Evolutionary conservation across 2,797 vertebrate species (phyloP).

Genomic region (Hozukius guyotensis): DNA sequence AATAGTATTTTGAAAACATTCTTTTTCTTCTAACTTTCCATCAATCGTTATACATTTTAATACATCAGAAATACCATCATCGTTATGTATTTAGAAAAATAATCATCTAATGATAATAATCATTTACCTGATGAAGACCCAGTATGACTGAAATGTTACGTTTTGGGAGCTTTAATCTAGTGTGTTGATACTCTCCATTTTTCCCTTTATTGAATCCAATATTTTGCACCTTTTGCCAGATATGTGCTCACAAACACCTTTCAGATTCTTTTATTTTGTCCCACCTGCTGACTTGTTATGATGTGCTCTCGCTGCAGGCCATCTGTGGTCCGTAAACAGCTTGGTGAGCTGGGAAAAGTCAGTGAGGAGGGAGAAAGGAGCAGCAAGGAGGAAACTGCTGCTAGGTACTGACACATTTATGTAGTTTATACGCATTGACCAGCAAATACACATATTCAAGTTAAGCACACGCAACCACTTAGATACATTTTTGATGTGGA

Average conservation of each 20-base stretch:
- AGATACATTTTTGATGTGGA: neutral
- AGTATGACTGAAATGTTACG: neutral
- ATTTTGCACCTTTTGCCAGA: neutral
- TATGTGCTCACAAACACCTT: neutral
- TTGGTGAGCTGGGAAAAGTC: conserved; percentile 84
- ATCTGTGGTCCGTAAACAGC: conserved; percentile 73
- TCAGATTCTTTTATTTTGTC: neutral
- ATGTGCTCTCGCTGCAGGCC: conserved; percentile 63
- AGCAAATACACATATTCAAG: neutral
- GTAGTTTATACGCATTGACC: neutral
- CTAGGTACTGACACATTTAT: conserved; percentile 55
- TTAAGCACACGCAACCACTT: neutral
- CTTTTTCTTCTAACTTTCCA: neutral
- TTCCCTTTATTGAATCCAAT: neutral
- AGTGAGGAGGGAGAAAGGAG: conserved; percentile 89
- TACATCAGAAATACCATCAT: neutral
- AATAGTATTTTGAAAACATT: neutral
- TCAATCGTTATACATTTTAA: neutral
- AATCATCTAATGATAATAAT: neutral
- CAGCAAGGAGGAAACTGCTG: conserved; percentile 72
- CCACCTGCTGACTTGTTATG: neutral
- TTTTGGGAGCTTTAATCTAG: neutral
- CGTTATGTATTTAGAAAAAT: neutral
- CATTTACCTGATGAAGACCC: neutral
- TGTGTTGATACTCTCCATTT: neutral